These are phyloP conservation scores for Caenorhabditis afra DNA, from an alignment of 2,888 invertebrate species.

Conservation along the genomic window DNA sequence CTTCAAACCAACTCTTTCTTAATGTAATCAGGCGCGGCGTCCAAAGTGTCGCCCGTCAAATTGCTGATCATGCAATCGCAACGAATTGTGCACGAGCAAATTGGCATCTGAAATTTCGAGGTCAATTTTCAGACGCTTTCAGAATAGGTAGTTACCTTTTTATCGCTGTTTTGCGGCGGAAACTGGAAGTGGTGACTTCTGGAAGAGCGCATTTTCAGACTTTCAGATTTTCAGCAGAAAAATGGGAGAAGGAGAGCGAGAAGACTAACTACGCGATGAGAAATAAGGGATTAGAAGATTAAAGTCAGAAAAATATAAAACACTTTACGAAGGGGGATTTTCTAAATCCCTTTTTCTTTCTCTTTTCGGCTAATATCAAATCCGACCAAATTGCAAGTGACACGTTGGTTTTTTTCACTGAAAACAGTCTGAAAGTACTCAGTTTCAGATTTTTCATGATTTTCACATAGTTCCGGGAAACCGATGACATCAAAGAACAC, in stretches of 20 bases:
- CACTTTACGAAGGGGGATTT: too few relatives aligned
- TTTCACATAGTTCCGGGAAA: background rate
- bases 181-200: background rate
- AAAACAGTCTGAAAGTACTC: too few relatives aligned
- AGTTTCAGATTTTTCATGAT: too few relatives aligned
- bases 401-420: too few relatives aligned
- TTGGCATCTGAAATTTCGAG: constrained; percentile 29
- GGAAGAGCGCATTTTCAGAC: constrained; percentile 1
- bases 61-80: constrained; percentile 39
- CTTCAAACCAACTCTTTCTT: constrained; percentile 40
- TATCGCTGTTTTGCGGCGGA: background rate
- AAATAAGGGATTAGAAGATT: too few relatives aligned
- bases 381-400: too few relatives aligned
- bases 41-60: constrained; percentile 28
- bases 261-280: too few relatives aligned
- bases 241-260: too few relatives aligned
- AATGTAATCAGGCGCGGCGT: constrained; percentile 49
- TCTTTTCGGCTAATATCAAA: too few relatives aligned
- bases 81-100: constrained; percentile 34
- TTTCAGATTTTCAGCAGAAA: too few relatives aligned
- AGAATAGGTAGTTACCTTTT: background rate
- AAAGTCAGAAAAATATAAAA: too few relatives aligned
- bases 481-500: constrained; percentile 1
- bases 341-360: background rate
- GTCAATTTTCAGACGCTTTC: background rate